Base-by-base conservation (phyloP, 2,797 vertebrate species). In the Gymnodraco acuticeps region DNA sequence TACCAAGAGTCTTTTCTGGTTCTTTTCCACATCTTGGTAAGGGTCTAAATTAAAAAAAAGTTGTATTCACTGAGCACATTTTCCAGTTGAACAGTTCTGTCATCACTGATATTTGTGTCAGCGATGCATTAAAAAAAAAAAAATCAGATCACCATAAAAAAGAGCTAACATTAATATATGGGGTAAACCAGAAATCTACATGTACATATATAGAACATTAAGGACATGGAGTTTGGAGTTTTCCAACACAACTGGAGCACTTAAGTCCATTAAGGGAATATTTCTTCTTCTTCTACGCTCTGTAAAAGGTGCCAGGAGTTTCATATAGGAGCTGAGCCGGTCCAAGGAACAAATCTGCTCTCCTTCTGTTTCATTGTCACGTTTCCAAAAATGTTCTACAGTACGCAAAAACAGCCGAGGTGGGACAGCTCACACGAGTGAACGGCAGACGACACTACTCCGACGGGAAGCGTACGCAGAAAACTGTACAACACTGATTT, bases 1-100 rank as follows among this genome's bases (percentile, higher is more conserved):
- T 99, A 99, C 98, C 98, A 98, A 96, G 95, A 96, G 95, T 96
- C 94, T 95, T 95, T 95, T 95, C 93, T 95, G 93, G 94, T 95
- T 96, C 91, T 92, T 90, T 88, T 94, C 93, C 92, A 96, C 91
- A 87, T 95, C 92, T 90, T 88, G 92, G 94, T 94, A 92, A 93
- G 91, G 94, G 95, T 95, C 91, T 95, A 94, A 91, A 93, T 80
- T 94, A 93, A 13, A 48, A 78, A 91, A 82, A 75, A 89, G 55
- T 81, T 85, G 90, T 93, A 94, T 91, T 94, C 90, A 94, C 89
- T 91, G 93, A 91, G 90, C 85, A 90, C 77, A 88, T 75, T 73
- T 93, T 95, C 94, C 86, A 94, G 91, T 93, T 90, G 90, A 93
- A 95, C 93, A 94, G 93, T 96, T 93, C 85, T 85, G 88, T 95